phyloP scores from a whole-genome alignment of 2,797 vertebrate species.

The Huso huso region DNA sequence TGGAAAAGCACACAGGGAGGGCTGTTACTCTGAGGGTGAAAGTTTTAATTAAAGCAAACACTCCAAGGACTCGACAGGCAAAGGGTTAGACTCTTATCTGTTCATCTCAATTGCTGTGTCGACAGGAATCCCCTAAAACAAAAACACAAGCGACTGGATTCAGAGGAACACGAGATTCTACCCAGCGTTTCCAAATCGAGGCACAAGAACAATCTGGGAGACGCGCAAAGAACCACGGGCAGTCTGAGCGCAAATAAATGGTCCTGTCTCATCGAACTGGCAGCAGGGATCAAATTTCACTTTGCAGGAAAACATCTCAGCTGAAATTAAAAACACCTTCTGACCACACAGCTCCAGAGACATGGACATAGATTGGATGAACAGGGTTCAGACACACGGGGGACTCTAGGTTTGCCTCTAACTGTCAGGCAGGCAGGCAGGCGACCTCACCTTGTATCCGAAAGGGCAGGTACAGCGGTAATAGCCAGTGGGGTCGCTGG shows the following conservation, averaged over 20 bases:
- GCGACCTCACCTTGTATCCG: slow-evolving; percentile 77
- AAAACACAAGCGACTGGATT: slow-evolving; percentile 22
- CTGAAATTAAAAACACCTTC: too few species aligned
- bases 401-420: background rate
- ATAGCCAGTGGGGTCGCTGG: slow-evolving; percentile 63
- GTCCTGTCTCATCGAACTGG: too few species aligned
- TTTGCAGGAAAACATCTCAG: too few species aligned
- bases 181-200: too few species aligned
- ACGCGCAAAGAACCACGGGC: too few species aligned
- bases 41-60: slow-evolving; percentile 53
- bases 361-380: slow-evolving; percentile 12
- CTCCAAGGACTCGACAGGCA: slow-evolving; percentile 14
- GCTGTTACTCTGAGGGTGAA: slow-evolving; percentile 35
- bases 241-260: too few species aligned
- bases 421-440: too few species aligned
- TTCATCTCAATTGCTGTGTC: slow-evolving; percentile 26
- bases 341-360: background rate
- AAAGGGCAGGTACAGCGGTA: slow-evolving; percentile 86
- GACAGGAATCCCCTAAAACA: slow-evolving; percentile 43
- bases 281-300: too few species aligned
- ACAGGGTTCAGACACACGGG: background rate
- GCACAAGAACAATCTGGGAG: too few species aligned
- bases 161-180: too few species aligned
- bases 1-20: slow-evolving; percentile 3
- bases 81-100: slow-evolving; percentile 38